Evolutionary conservation across 2,888 invertebrate species (phyloP), one percentile per base, ranked within the genome.

Genomic region (Syrista parreyssii): DNA sequence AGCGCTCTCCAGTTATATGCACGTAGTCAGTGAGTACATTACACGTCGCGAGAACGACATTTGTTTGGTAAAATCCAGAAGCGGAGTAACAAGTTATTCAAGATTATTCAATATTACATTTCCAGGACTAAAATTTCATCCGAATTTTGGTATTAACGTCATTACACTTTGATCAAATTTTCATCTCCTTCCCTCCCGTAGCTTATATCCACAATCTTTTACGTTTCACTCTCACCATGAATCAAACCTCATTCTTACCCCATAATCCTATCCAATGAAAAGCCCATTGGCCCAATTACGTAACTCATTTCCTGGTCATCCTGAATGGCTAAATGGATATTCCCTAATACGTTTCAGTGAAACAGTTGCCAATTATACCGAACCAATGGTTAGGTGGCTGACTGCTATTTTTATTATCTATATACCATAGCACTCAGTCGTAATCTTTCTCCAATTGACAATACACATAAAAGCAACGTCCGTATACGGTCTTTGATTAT

Each of bases 1-100:
- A 85, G 92, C 94, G 86, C 94, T 94, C 73, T 93, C 94, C 55
- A 94, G 95, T 74, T 94, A 94, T 82, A 93, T 96, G 92, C 95
- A 95, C 91, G 95, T 96, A 82, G 94, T 95, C 83, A 95, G 96
- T 96, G 91, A 95, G 95, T 94, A 90, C 81, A 75, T 23, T 55
- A 9, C 68, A 23, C 36, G 34, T 34, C 15, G 6, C 3, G 35
- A 23, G 1, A 33, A 73, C 1, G 1, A 30, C 33, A 34, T 33
- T 74, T 74, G 9, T 71, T 71, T 55, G 9, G 23, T 55, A 55
- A 15, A 6, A 55, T 23, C 9, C 23, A 55, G 23, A 55, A 15
- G 23, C 55, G 9, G 9, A 23, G 15, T 55, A 9, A 6, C 55
- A 55, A 55, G 9, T 55, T 55, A n/a, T n/a, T n/a, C n/a, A n/a